Conservation (phyloP, 2,113 vertebrate genomes). For the Syngnathus typhle region DNA sequence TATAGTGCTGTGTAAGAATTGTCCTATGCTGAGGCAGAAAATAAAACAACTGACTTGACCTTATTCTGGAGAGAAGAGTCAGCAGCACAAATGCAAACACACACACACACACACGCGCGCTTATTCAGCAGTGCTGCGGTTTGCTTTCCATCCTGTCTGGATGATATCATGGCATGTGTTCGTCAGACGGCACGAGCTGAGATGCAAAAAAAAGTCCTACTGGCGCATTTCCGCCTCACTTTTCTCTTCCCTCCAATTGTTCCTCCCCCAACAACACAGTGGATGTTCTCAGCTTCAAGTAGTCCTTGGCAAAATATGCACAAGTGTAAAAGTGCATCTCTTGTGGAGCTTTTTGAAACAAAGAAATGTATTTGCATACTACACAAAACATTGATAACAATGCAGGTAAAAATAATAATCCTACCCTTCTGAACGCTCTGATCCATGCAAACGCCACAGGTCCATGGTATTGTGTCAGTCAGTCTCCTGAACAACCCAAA, state of each 20-base stretch:
- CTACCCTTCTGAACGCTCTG: not conserved
- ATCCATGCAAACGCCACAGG: not conserved
- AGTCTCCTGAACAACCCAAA: not conserved
- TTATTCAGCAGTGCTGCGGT: conserved; percentile 52
- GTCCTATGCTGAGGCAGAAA: conserved; percentile 17
- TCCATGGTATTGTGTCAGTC: not conserved
- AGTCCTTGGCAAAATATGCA: not conserved
- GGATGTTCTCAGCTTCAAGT: not conserved
- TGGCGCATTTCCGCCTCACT: not conserved
- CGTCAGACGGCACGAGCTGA: conserved; percentile 27
- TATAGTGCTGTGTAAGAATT: conserved; percentile 10
- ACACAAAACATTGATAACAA: not conserved
- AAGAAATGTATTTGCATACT: not conserved
- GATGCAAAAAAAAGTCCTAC: conserved; percentile 22
- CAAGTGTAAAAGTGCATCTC: too few relatives aligned
- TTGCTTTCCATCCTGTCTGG: conserved; percentile 31
- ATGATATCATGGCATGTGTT: conserved; percentile 31
- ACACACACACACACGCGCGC: conserved; percentile 9
- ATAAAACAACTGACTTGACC: conserved; percentile 43
- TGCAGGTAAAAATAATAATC: too few relatives aligned
- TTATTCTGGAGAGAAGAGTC: conserved; percentile 22
- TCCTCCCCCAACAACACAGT: not conserved
- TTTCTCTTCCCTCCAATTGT: not conserved
- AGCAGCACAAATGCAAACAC: conserved; percentile 21
- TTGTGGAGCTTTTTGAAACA: not conserved